A percentile compares a stretch with the other conserved stretches of the same genome.
phyloP scores from a whole-genome alignment of 2,888 invertebrate genomes.

The Xiphydria camelus region DNA sequence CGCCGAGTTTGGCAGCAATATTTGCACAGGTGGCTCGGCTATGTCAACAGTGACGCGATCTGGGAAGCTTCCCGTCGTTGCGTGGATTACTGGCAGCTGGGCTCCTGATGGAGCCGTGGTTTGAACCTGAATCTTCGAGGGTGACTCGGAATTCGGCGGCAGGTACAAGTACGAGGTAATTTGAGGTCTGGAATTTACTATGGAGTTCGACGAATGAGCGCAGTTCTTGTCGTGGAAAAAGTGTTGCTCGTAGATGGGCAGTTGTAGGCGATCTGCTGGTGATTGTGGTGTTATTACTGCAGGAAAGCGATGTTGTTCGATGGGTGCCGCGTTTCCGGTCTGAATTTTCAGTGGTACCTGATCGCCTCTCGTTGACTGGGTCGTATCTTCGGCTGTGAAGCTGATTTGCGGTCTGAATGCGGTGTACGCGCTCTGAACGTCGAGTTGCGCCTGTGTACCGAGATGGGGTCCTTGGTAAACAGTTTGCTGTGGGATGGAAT shows the following conservation, averaged over 20 bases:
- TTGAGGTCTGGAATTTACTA: neutral
- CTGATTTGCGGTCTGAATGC: slow-evolving; percentile 20
- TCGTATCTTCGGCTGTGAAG: slow-evolving; percentile 15
- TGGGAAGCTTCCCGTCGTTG: neutral
- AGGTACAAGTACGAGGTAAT: slow-evolving; percentile 12
- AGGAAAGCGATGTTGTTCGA: neutral
- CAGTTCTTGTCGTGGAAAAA: slow-evolving; percentile 8
- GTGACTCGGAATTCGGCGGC: slow-evolving; percentile 1
- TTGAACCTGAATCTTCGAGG: neutral
- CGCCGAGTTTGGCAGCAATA: too few species aligned
- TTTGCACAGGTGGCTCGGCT: too few species aligned
- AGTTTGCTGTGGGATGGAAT: too few species aligned
- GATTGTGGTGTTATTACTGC: neutral
- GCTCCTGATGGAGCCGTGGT: neutral
- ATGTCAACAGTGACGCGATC: too few species aligned
- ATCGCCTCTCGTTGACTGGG: slow-evolving; percentile 3
- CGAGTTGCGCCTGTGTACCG: too few species aligned
- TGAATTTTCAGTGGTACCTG: slow-evolving; percentile 8
- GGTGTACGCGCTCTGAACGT: too few species aligned
- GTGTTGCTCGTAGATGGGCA: slow-evolving; percentile 8
- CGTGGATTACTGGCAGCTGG: neutral
- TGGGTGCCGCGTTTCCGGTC: neutral
- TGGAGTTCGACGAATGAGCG: neutral
- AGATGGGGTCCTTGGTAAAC: too few species aligned
- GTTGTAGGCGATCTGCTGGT: slow-evolving; percentile 1